Base-by-base conservation (phyloP, 2,888 invertebrate species). In the Apodemia zela region DNA sequence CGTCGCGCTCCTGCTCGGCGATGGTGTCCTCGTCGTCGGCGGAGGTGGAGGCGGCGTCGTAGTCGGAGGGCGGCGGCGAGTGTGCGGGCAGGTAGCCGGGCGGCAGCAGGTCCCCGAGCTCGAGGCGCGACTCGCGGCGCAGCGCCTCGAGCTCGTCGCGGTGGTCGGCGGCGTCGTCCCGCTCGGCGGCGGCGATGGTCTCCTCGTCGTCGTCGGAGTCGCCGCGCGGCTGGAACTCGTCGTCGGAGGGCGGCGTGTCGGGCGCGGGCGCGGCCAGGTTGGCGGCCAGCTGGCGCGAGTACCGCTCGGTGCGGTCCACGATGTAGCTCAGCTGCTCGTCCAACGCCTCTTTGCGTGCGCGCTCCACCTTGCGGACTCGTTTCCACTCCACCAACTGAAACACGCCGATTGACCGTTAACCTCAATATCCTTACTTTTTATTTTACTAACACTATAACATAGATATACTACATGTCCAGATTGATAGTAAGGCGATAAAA, bases 251-350 rank as follows among this genome's bases (percentile, higher is more conserved):
- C 69, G 81, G 78, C 66, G 74, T 70, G 71, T 69, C 72, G 64
- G 65, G 68, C 64, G 95, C 68, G 63, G 71, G 67, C 63, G 72
- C 70, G 65, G 68, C 72, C 93, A 97, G 95, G 70, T 96, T 96
- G 85, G 97, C 97, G 5, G 97, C 97, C 66, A 98, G 89, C 89
- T 97, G 95, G 35, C 96, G 96, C 45, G 98, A 98, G 92, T 98
- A 99, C 80, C 98, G 98, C 87, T 99, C 99, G 0, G 99, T 99
- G 89, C 98, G 98, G 87, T 98, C 99, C 66, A 99, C 99, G 79
- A 99, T 98, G 83, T 98, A 98, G 85, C 97, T 97, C 67, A 99
- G 93, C 87, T 99, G 99, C 79, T 98, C 96, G 92, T 99, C 99
- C 65, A 99, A 92, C 0, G 98, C 98, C 79, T 97, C 96, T 82